Base-by-base conservation (phyloP, 1,140 invertebrate genomes). In the Drosophila saltans region DNA sequence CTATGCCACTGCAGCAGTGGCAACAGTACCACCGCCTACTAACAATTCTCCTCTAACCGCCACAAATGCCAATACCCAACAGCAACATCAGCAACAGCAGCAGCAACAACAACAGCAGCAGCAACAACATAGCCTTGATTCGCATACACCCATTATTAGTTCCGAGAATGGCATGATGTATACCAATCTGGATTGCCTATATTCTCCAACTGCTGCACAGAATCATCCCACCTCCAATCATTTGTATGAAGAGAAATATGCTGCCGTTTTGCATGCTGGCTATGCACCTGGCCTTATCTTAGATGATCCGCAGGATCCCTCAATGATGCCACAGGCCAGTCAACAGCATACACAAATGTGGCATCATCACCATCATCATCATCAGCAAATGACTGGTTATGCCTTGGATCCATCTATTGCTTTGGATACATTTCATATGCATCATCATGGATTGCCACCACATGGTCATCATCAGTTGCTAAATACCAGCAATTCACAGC, bases 131-230 rank as follows among this genome's bases (percentile, higher is more conserved):
- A 45, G 55, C 3, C 52, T 79, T 60, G 69, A 74, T n/a, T 90
- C 92, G 59, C 92, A 93, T 3, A 92, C 93, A 2, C 93, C 94
- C 8, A 97, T 97, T 21, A 97, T 97, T 58, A 97, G 95, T 78
- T 96, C 96, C 0, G 96, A 97, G 77, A 96, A 96, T 66, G 97
- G 97, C 0, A 92, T 98, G 48, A 97, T 97, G 90, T 98, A 98
- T 91, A 98, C 97, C 0, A 98, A 98, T 92, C 92, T 98, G 80
- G 97, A 98, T 93, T 97, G 97, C 78, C 76, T 91, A 28, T 92
- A 92, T 60, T 69, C 67, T 24, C 77, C 82, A 30, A 67, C 60
- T 21, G 84, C 75, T 57, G 69, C 71, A 9, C 84, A 90, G 68
- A 75, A 76, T 36, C 78, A 52, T 52, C n/a, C 45, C 21, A 10